Conservation (phyloP, 1,140 invertebrate genomes). For the Drosophila setifemur region DNA sequence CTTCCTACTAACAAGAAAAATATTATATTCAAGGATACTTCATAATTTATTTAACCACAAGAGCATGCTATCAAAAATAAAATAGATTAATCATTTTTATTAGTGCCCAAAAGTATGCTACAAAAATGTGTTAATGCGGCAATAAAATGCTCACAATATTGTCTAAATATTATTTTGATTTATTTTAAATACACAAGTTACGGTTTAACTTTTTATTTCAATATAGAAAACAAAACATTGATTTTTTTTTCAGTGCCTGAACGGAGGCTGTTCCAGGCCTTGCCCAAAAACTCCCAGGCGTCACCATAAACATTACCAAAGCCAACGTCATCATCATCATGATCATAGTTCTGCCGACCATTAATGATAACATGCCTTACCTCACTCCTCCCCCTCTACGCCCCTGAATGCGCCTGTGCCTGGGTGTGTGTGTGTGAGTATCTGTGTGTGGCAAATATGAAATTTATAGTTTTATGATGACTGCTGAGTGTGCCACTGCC, state of each 20-base stretch:
- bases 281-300: constrained; percentile 69
- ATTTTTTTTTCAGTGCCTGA: constrained; percentile 11
- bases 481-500: constrained; percentile 79
- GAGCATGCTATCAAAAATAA: no score
- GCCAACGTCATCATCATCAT: constrained; percentile 57
- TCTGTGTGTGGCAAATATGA: constrained; percentile 73
- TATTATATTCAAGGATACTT: no score
- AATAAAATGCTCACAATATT: no score
- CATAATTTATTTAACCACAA: no score
- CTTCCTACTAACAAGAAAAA: no score
- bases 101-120: background rate
- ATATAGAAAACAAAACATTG: no score
- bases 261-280: constrained; percentile 12
- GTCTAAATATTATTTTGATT: no score
- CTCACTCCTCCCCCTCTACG: background rate
- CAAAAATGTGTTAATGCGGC: no score
- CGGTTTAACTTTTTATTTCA: no score
- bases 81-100: no score
- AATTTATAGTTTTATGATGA: constrained; percentile 82
- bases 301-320: constrained; percentile 75
- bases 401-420: background rate
- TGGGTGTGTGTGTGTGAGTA: constrained; percentile 15
- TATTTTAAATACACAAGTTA: no score
- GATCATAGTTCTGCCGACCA: constrained; percentile 68
- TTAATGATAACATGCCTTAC: constrained; percentile 71